phyloP scores from a whole-genome alignment of 2,113 vertebrate genomes.

The Psittacus erithacus region DNA sequence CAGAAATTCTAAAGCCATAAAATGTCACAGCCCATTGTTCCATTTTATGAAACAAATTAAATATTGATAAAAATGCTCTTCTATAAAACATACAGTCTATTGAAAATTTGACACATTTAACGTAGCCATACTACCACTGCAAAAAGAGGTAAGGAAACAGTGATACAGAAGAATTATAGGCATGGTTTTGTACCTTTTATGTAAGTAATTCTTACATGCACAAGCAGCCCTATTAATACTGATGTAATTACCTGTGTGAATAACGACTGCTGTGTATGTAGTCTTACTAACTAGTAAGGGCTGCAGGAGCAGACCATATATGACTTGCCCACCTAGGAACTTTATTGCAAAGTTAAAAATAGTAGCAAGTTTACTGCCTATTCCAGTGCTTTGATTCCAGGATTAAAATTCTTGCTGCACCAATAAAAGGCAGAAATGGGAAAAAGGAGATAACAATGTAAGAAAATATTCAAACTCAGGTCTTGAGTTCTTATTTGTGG shows the following conservation, averaged over 20 bases:
- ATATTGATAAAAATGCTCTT: neutral
- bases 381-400: neutral
- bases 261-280: neutral
- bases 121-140: neutral
- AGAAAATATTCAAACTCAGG: neutral
- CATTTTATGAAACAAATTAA: slow-evolving; percentile 6
- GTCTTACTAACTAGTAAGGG: neutral
- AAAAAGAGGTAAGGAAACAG: neutral
- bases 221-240: neutral
- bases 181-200: neutral
- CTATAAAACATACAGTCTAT: neutral
- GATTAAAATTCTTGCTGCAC: neutral
- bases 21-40: neutral
- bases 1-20: neutral
- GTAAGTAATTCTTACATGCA: neutral
- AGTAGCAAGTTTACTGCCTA: neutral
- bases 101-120: neutral
- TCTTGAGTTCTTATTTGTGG: neutral
- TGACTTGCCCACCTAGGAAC: neutral
- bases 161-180: neutral
- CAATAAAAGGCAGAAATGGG: neutral
- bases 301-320: neutral
- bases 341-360: neutral
- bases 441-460: neutral
- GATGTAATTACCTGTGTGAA: neutral